These are phyloP conservation scores for Ostrea edulis DNA, from an alignment of 1,140 invertebrate species.

Conservation along the genomic window DNA sequence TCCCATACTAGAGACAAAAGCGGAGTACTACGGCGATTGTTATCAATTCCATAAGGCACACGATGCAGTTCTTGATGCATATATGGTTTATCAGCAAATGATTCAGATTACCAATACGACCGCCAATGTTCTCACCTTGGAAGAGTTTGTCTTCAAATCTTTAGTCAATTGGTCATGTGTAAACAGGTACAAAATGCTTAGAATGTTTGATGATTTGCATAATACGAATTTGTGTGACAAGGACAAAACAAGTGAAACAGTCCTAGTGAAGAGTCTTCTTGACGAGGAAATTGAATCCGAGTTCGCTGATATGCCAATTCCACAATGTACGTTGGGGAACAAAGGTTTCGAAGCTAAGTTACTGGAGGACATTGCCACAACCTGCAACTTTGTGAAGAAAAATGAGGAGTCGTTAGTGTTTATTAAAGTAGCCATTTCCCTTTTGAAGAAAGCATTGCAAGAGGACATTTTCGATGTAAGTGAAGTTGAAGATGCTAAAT, in stretches of 20 bases:
- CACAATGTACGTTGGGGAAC: not conserved
- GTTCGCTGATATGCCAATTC: conserved; percentile 6
- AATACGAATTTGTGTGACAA: not conserved
- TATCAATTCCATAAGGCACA: not conserved
- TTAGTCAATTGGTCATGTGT: not conserved
- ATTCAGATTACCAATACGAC: not conserved
- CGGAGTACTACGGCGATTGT: not conserved
- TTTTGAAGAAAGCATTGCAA: not conserved
- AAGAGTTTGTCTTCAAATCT: not conserved
- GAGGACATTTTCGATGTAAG: conserved; percentile 15
- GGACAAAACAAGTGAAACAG: not conserved
- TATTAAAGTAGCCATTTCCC: not conserved
- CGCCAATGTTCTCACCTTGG: not conserved
- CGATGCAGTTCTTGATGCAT: not conserved
- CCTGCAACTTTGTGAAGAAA: not conserved
- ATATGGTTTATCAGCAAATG: not conserved
- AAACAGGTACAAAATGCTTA: not conserved
- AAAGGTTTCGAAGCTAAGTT: not conserved
- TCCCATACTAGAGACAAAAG: not conserved
- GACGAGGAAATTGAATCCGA: not conserved
- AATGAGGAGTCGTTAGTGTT: not conserved
- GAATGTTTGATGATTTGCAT: not conserved
- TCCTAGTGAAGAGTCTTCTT: not conserved
- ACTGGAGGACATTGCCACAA: not conserved
- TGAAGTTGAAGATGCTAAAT: not conserved